Percentiles rank a stretch among this genome's conserved stretches.
Conservation (phyloP, 2,113 vertebrate genomes). For the Puntigrus tetrazona region DNA sequence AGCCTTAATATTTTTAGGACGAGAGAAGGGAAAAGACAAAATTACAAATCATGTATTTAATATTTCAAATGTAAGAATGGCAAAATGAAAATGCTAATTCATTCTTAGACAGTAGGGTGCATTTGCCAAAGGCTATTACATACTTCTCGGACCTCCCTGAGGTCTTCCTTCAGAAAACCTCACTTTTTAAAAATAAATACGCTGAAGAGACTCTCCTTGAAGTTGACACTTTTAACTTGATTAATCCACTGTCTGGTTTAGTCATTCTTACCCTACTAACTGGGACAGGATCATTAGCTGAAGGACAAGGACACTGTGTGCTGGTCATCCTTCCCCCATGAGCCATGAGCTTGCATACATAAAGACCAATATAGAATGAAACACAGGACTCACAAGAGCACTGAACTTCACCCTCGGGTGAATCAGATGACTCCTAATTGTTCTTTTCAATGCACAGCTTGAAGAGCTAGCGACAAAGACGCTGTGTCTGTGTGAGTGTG, state of each 20-base stretch:
- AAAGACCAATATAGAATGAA: conserved; percentile 60
- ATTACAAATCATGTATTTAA: neutral
- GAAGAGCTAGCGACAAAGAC: conserved; percentile 58
- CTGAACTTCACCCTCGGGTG: conserved; percentile 66
- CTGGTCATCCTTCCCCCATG: conserved; percentile 27
- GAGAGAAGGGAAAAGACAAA: neutral
- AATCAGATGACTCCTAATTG: conserved; percentile 57
- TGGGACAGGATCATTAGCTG: conserved; percentile 62
- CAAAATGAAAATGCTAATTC: neutral
- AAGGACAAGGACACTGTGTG: conserved; percentile 66
- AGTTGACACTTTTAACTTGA: conserved; percentile 64
- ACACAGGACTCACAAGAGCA: conserved; percentile 52
- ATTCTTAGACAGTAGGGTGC: no score
- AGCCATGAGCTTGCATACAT: conserved; percentile 62
- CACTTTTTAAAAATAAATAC: neutral
- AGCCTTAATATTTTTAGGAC: neutral
- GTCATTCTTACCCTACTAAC: neutral
- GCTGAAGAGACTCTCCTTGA: conserved; percentile 60
- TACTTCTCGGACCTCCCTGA: neutral
- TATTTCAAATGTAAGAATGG: neutral
- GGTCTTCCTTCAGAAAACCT: neutral
- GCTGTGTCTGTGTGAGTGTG: neutral
- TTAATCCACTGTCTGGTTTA: conserved; percentile 64
- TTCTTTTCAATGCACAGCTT: conserved; percentile 52
- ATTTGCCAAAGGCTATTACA: neutral